Conservation (phyloP, 2,113 vertebrate species). For the Pandion haliaetus region DNA sequence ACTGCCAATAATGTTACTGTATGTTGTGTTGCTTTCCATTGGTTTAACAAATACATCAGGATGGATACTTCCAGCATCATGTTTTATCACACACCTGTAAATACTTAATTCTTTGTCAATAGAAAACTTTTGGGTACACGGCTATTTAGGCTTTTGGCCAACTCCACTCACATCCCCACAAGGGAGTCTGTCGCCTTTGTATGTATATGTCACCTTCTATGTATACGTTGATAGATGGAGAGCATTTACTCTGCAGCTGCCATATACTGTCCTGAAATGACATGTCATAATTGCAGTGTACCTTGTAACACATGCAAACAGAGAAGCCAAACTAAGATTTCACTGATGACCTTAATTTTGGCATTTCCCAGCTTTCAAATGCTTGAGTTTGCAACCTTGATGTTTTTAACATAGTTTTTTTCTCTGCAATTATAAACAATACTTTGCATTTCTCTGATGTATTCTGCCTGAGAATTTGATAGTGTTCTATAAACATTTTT, state of each 20-base stretch:
- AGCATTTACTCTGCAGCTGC: background rate
- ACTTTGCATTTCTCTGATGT: background rate
- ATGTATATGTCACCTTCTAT: rapidly evolving
- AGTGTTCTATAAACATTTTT: background rate
- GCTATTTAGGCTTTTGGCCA: background rate
- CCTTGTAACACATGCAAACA: background rate
- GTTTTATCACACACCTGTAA: background rate
- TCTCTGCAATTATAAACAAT: background rate
- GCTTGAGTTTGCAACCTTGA: background rate
- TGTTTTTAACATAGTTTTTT: background rate
- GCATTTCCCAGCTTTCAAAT: background rate
- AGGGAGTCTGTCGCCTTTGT: background rate
- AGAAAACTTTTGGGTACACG: background rate
- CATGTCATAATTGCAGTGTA: background rate
- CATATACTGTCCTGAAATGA: background rate
- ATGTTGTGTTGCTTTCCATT: background rate
- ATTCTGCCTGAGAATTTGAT: background rate
- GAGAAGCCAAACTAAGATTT: background rate
- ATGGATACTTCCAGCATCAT: background rate
- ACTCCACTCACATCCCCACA: background rate
- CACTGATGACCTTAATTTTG: background rate
- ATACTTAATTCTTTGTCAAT: background rate
- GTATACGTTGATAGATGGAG: background rate
- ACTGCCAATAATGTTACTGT: background rate
- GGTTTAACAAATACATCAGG: background rate